phyloP scores from a whole-genome alignment of 2,888 invertebrate genomes.

The Eupithecia vulgata region DNA sequence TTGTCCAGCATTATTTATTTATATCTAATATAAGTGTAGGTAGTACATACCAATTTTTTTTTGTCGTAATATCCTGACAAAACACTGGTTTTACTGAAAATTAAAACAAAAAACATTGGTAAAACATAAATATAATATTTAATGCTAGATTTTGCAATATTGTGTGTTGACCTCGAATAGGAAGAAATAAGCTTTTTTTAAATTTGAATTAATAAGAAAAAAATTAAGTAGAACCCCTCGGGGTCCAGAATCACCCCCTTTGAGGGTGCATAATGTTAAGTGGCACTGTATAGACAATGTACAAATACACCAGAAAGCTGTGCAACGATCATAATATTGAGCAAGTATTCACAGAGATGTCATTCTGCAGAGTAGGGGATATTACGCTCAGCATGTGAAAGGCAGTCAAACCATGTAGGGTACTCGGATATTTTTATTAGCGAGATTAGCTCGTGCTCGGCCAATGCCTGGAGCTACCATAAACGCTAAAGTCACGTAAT shows the following conservation, averaged over 20 bases:
- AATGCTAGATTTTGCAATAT: no score
- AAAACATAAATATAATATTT: no score
- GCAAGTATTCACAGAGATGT: conserved; percentile 21
- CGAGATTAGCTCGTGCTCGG: conserved; percentile 35
- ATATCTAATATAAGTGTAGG: no score
- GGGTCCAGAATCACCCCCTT: no score
- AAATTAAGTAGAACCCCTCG: no score
- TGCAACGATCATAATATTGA: conserved; percentile 4
- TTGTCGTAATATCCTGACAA: background rate
- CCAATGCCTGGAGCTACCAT: conserved; percentile 41
- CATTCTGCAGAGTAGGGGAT: conserved; percentile 29
- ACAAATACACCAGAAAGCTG: background rate
- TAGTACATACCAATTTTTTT: background rate
- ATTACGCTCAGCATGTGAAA: conserved; percentile 22
- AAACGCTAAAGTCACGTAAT: conserved; percentile 46
- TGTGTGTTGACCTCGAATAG: no score
- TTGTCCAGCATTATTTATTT: no score
- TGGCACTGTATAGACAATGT: background rate
- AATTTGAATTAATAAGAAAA: no score
- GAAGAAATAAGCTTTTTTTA: no score
- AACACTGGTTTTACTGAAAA: no score
- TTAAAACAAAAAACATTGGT: no score
- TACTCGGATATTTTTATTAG: conserved; percentile 41
- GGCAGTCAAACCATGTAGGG: conserved; percentile 25
- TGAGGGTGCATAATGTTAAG: no score